Conservation (phyloP, 2,888 invertebrate species). For the Lasioglossum calceatum region DNA sequence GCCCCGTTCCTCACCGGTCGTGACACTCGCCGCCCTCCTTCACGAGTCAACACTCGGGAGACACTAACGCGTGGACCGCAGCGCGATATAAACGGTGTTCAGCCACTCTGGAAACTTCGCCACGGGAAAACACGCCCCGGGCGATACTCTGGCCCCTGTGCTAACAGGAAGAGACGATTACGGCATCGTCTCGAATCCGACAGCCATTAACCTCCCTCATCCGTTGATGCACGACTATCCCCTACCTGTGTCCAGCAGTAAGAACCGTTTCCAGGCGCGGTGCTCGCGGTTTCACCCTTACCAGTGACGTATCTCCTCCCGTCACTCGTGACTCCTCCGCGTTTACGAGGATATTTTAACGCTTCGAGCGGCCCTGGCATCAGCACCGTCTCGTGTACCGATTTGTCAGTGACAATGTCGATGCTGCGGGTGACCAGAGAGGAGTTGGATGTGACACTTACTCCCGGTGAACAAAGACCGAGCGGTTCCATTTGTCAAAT, state of each 20-base stretch:
- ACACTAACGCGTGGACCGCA: slow-evolving; percentile 26
- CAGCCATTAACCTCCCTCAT: slow-evolving; percentile 56
- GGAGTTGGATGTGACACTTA: background rate
- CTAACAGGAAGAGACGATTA: slow-evolving; percentile 52
- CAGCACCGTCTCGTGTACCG: background rate
- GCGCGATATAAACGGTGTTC: slow-evolving; percentile 44
- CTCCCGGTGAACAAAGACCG: background rate
- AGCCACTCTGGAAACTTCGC: slow-evolving; percentile 39
- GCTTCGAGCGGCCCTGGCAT: background rate
- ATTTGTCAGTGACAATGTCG: slow-evolving; percentile 28
- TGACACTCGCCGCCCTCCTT: background rate
- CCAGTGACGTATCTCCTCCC: background rate
- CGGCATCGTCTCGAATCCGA: slow-evolving; percentile 30
- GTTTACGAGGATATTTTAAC: background rate
- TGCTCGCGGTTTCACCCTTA: background rate
- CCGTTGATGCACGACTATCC: slow-evolving; percentile 36
- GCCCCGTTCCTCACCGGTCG: background rate
- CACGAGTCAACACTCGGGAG: slow-evolving; percentile 39
- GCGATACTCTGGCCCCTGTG: slow-evolving; percentile 13
- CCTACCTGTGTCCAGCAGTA: background rate
- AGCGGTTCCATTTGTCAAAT: slow-evolving; percentile 7
- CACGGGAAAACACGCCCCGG: slow-evolving; percentile 48
- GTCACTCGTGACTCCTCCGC: background rate
- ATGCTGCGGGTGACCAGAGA: slow-evolving; percentile 7
- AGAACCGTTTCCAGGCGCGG: background rate